phyloP scores from a whole-genome alignment of 2,797 vertebrate genomes.

The Hypotaenidia okinawae region DNA sequence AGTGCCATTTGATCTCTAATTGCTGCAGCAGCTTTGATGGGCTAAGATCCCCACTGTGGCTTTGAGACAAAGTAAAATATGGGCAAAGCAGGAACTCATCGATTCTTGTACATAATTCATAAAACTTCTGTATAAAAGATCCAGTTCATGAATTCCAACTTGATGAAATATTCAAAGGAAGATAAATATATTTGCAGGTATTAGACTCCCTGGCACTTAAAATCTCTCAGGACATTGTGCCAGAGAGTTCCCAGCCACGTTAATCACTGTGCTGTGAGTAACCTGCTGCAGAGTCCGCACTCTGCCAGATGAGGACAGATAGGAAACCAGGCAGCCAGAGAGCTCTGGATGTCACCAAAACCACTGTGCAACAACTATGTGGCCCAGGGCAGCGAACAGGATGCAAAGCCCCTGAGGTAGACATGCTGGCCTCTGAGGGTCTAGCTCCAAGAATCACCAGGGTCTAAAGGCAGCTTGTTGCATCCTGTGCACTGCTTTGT shows the following conservation, averaged over 20 bases:
- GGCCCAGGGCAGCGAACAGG: not conserved
- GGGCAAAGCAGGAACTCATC: constrained; percentile 52
- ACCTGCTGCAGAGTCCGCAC: not conserved
- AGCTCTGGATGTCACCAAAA: not conserved
- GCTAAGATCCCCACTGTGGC: constrained; percentile 22
- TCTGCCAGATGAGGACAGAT: not conserved
- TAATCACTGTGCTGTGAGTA: not conserved
- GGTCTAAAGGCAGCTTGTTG: not conserved
- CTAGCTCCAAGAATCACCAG: not conserved
- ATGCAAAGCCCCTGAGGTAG: not conserved
- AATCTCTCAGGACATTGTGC: constrained; percentile 53
- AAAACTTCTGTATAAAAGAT: constrained; percentile 62
- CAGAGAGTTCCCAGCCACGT: not conserved
- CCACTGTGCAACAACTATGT: rapidly evolving
- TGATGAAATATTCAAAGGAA: constrained; percentile 77
- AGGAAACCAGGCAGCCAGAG: not conserved
- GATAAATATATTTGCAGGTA: constrained; percentile 72
- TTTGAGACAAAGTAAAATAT: constrained; percentile 57
- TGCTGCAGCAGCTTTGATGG: constrained; percentile 28
- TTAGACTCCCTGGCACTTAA: constrained; percentile 55
- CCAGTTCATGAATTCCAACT: constrained; percentile 66
- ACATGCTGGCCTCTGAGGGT: not conserved
- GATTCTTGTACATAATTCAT: constrained; percentile 75
- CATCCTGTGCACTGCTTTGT: not conserved
- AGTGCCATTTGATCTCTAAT: constrained; percentile 28